Conservation (phyloP, 2,113 vertebrate genomes). For the Speoplatyrhinus poulsoni region DNA sequence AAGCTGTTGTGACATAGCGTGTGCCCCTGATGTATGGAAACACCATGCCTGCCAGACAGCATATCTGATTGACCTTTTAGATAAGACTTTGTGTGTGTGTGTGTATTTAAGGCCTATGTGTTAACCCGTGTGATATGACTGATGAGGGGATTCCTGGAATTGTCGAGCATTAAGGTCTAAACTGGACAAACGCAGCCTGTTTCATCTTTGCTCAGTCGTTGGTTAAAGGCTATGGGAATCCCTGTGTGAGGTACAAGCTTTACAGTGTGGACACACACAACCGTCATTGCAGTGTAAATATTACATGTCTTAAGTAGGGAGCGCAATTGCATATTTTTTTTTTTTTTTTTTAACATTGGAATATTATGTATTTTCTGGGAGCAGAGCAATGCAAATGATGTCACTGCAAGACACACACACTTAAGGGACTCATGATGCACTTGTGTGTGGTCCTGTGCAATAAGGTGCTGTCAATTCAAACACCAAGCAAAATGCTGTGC, state of each 20-base stretch:
- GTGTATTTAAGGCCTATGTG: conserved; percentile 29
- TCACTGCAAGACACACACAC: too few relatives aligned
- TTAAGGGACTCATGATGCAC: too few relatives aligned
- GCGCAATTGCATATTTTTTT: too few relatives aligned
- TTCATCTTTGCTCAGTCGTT: conserved; percentile 26
- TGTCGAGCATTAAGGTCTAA: conserved; percentile 49
- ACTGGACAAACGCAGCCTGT: conserved; percentile 39
- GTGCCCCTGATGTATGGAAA: conserved; percentile 48
- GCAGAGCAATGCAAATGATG: too few relatives aligned
- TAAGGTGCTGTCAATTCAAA: too few relatives aligned
- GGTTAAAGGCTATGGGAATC: conserved; percentile 31
- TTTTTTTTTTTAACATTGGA: too few relatives aligned
- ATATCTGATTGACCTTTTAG: conserved; percentile 59
- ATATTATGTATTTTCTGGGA: too few relatives aligned
- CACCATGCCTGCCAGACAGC: conserved; percentile 43
- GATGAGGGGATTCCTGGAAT: conserved; percentile 41
- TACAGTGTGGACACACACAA: neutral
- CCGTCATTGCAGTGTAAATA: neutral
- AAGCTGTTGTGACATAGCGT: conserved; percentile 40
- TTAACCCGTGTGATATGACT: conserved; percentile 33
- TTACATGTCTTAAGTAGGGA: too few relatives aligned
- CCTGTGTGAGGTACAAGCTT: conserved; percentile 19
- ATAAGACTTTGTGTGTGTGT: conserved; percentile 19
- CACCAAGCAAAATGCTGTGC: too few relatives aligned
- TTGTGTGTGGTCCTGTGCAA: too few relatives aligned